These are phyloP conservation scores for Mobula birostris DNA, from an alignment of 2,113 vertebrate genomes.

Conservation along the genomic window DNA sequence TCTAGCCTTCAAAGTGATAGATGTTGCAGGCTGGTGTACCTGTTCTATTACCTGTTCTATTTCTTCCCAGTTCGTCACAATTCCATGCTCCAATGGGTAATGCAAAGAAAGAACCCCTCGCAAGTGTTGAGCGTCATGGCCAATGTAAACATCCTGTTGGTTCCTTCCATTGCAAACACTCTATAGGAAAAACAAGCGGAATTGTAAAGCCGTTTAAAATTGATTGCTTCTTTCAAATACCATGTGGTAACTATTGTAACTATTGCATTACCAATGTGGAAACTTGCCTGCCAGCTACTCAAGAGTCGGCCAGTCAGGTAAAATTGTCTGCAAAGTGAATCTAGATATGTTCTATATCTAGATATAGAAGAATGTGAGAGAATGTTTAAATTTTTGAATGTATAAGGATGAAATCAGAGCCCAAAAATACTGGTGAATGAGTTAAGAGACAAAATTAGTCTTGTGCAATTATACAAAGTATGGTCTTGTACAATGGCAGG, in stretches of 20 bases:
- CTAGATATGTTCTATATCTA: neutral
- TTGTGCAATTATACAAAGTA: neutral
- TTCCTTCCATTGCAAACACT: slow-evolving; percentile 52
- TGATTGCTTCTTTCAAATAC: neutral
- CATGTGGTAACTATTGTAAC: neutral
- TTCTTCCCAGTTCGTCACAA: slow-evolving; percentile 60
- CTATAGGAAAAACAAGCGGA: slow-evolving; percentile 43
- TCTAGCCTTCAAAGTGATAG: neutral
- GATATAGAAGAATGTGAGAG: neutral
- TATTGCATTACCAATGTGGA: neutral
- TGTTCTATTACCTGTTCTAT: slow-evolving; percentile 67
- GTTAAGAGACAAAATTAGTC: neutral
- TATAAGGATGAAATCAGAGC: neutral
- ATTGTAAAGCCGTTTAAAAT: neutral
- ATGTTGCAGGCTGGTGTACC: slow-evolving; percentile 42
- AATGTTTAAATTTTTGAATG: neutral
- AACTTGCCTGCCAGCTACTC: no score
- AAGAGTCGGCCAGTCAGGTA: neutral
- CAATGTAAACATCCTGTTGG: slow-evolving; percentile 52
- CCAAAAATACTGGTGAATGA: neutral
- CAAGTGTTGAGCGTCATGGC: slow-evolving; percentile 60
- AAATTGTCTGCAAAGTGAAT: neutral
- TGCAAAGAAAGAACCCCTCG: slow-evolving; percentile 57
- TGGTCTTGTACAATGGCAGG: neutral
- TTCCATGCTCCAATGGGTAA: slow-evolving; percentile 58